These are phyloP conservation scores for Abrostola triplasia DNA, from an alignment of 2,888 invertebrate species.

Conservation along the genomic window DNA sequence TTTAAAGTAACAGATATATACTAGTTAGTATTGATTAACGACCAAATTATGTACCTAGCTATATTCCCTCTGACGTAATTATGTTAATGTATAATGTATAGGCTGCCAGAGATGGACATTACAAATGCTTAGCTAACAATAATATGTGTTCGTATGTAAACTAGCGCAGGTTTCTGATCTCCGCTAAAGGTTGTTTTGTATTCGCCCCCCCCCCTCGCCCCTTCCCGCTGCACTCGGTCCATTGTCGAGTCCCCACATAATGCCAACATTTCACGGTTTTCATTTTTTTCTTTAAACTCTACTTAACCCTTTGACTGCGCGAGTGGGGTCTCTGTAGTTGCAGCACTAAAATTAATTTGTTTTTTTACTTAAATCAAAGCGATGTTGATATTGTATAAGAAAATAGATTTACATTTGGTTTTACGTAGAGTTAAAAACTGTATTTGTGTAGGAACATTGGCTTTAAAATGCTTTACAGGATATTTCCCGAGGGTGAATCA, in stretches of 20 bases:
- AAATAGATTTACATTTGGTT: background rate
- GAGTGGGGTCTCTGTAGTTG: conserved; percentile 40
- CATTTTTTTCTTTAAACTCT: conserved; percentile 43
- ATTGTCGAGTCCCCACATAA: conserved; percentile 45
- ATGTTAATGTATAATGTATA: too few relatives aligned
- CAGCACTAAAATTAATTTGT: conserved; percentile 31
- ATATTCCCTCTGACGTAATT: too few relatives aligned
- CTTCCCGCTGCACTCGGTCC: conserved; percentile 3
- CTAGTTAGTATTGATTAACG: too few relatives aligned
- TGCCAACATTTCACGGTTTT: conserved; percentile 29
- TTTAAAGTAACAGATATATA: too few relatives aligned
- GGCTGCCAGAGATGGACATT: too few relatives aligned
- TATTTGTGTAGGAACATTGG: background rate
- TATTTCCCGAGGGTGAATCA: background rate
- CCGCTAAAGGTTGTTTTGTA: background rate
- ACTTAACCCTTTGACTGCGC: conserved; percentile 53
- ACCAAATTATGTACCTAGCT: too few relatives aligned
- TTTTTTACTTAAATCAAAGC: conserved; percentile 32
- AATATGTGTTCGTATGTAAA: too few relatives aligned
- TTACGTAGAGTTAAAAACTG: too few relatives aligned
- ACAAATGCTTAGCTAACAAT: too few relatives aligned
- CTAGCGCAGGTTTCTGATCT: too few relatives aligned
- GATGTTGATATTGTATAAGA: conserved; percentile 21
- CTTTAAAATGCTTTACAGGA: background rate
- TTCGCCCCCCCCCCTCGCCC: conserved; percentile 6